These are phyloP conservation scores for Epizoanthus rinbou DNA, from an alignment of 92 coral and sea anemone species.

Conservation along the genomic window DNA sequence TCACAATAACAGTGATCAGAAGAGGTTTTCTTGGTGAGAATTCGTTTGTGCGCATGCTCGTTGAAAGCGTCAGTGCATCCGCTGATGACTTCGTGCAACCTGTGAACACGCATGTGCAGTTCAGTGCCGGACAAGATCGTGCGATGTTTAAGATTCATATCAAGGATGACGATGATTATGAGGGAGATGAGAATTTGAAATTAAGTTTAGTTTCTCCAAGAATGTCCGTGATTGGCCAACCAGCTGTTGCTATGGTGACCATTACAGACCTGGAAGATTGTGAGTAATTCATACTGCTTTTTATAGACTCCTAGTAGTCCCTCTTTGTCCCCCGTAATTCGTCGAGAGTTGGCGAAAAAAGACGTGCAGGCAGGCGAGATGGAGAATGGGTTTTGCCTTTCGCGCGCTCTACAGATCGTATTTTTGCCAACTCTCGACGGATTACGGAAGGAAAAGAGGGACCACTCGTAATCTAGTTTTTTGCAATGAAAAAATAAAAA, in stretches of 20 bases:
- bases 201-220: conserved; percentile 74
- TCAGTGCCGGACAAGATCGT: conserved; percentile 85
- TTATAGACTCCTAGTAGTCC: too few relatives aligned
- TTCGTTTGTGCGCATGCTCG: conserved; percentile 73
- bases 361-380: too few relatives aligned
- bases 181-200: conserved; percentile 66
- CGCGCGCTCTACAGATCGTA: too few relatives aligned
- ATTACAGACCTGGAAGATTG: conserved; percentile 91
- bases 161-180: conserved; percentile 73
- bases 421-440: too few relatives aligned
- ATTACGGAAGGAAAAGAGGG: too few relatives aligned
- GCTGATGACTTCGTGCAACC: conserved; percentile 69
- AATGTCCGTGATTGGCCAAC: conserved; percentile 78
- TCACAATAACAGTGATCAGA: conserved; percentile 59
- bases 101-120: conserved; percentile 90
- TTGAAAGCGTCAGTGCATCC: conserved; percentile 70
- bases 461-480: too few relatives aligned
- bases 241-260: conserved; percentile 58
- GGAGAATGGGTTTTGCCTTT: too few relatives aligned
- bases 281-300: conserved; percentile 40
- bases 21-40: conserved; percentile 89
- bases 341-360: too few relatives aligned
- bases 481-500: too few relatives aligned
- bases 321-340: too few relatives aligned
- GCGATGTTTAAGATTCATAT: conserved; percentile 77